Evolutionary conservation across 2,113 vertebrate genomes (phyloP), one percentile per base, ranked within the genome.

Genomic region (Heptranchias perlo): DNA sequence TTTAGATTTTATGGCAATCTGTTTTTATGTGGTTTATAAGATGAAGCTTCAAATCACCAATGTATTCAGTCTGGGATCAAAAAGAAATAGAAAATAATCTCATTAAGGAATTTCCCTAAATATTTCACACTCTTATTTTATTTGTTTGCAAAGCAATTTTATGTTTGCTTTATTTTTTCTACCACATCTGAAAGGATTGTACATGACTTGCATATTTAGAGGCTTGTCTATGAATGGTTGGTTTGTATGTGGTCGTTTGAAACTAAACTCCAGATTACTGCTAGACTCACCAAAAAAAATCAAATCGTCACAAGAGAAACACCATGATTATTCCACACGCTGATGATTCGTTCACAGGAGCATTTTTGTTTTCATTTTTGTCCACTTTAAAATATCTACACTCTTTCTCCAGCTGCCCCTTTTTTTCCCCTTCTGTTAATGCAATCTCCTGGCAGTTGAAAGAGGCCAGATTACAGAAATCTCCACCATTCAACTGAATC

Each of bases 121-220:
- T 69, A 95, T 49, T 95, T 69, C 44, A 52, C 62, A 44, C 16
- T 62, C 58, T 61, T 49, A 49, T 91, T 58, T 91, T 91, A 58
- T 69, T 69, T 95, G 64, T 69, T 95, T 73, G 28, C 65, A 35
- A 95, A 69, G 94, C 65, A 69, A 69, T 52, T 95, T 95, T 13
- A 95, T 95, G 62, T 95, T 49, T 69, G 65, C n/a, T 95, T 95
- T 65, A 95, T 67, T 67, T 95, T 69, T 95, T n/a, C 89, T 52
- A 31, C 28, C 94, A 49, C 94, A 95, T 95, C 64, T 67, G 25
- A 95, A 73, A 16, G 64, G 65, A 52, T 69, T 49, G 44, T 49
- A 69, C 65, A 49, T 95, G 64, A 73, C 47, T 31, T 67, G 64
- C 94, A 95, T 95, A 49, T 73, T 95, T 95, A 49, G 64, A 69